A percentile compares a stretch with the other conserved stretches of the same genome.
phyloP scores from a whole-genome alignment of 2,888 invertebrate genomes.

The Micropterix aruncella region DNA sequence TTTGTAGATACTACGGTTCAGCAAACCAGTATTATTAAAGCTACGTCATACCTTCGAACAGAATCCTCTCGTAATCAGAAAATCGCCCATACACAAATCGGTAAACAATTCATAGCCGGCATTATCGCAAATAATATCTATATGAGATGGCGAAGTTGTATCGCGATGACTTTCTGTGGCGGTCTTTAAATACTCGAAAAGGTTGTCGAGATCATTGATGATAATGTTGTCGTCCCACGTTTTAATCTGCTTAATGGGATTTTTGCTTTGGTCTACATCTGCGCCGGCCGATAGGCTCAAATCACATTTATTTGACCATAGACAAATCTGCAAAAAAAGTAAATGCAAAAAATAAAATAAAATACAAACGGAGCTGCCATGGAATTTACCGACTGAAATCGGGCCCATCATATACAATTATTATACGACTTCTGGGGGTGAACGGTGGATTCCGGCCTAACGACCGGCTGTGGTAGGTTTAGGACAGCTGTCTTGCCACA shows the following conservation, averaged over 20 bases:
- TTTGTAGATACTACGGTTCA: too few relatives aligned
- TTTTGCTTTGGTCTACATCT: conserved; percentile 40
- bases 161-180: too few relatives aligned
- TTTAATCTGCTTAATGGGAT: conserved; percentile 26
- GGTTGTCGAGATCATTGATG: conserved; percentile 23
- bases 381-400: too few relatives aligned
- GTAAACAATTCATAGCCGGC: conserved; percentile 85
- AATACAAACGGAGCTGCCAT: too few relatives aligned
- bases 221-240: conserved; percentile 24
- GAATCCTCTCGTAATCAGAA: conserved; percentile 44
- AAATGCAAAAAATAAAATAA: too few relatives aligned
- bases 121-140: conserved; percentile 82
- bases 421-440: too few relatives aligned
- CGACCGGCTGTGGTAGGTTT: too few relatives aligned
- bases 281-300: conserved; percentile 71
- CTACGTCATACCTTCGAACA: conserved; percentile 18
- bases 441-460: too few relatives aligned
- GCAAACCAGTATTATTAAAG: too few relatives aligned
- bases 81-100: conserved; percentile 79
- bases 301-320: conserved; percentile 96
- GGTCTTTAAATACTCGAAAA: conserved; percentile 6
- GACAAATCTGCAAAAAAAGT: conserved; percentile 39
- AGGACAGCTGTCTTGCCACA: too few relatives aligned
- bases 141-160: too few relatives aligned
- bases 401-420: too few relatives aligned